Evolutionary conservation across 2,113 vertebrate species (phyloP), one percentile per base, ranked within the genome.

Genomic region (Ptyas mucosa): DNA sequence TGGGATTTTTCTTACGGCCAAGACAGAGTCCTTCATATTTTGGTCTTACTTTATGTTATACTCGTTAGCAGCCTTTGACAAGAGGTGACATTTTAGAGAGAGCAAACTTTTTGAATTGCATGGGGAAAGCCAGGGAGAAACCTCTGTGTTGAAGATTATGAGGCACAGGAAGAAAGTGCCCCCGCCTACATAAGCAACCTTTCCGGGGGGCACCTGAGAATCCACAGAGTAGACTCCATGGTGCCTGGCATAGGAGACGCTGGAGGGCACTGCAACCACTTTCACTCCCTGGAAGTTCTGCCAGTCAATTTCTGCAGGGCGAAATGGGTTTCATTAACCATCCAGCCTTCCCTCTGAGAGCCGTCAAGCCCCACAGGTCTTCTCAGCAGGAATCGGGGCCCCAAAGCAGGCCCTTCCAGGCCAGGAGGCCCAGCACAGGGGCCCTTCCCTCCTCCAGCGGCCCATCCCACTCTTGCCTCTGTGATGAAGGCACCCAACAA

Each of bases 181-280:
- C 21, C 20, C 8, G 24, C 5, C 26, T 20, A 26, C 8, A 12
- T 3, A 7, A 46, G 39, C 5, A 3, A 24, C 2, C 64, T 34
- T 43, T 5, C 15, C 21, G 9, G 5, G 3, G 34, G 87, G 0
- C 90, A 99, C 99, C 98, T 98, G 97, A 1, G 96, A 20, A 93
- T 98, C 97, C 0, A 97, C 89, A 39, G 99, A 96, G 97, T 99
- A 99, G 91, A 99, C 97, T 0, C 99, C 99, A 0, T 99, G 99
- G 93, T 98, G 96, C 94, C 92, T 97, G 92, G 99, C 99, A 0
- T 98, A 99, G 2, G 93, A 95, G 0, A 95, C 24, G 49, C 98
- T 98, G 9, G 98, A 98, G 0, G 99, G 99, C 93, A 99, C 96
- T 0, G 98, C 98, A 0, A 99, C 94, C 57, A 98, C 99, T 91